These are phyloP conservation scores for Zoanthus sociatus DNA, from an alignment of 92 coral and sea anemone species.

Conservation along the genomic window DNA sequence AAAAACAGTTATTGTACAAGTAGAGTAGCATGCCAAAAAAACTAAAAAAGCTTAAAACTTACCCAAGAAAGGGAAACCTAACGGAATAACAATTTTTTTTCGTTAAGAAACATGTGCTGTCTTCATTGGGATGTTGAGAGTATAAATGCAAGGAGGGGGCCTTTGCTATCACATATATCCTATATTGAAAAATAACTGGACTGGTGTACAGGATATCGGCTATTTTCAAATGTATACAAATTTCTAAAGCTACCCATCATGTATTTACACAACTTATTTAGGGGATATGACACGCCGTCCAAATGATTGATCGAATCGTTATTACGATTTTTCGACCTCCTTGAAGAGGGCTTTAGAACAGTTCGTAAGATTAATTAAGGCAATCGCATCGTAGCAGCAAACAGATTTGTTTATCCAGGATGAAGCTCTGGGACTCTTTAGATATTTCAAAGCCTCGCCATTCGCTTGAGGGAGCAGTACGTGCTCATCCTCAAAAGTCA, in stretches of 20 bases:
- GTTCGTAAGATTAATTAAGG: constrained; percentile 69
- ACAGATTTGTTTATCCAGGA: constrained; percentile 47
- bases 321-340: constrained; percentile 86
- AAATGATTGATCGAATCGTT: constrained; percentile 83
- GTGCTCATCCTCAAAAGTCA: not conserved
- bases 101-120: constrained; percentile 23
- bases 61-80: constrained; percentile 1
- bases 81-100: not conserved
- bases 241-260: constrained; percentile 60
- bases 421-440: constrained; percentile 4
- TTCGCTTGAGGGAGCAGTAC: not conserved
- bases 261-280: constrained; percentile 78
- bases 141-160: constrained; percentile 44
- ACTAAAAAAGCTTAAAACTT: not conserved
- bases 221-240: constrained; percentile 72
- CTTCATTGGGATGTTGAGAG: not conserved
- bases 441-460: constrained; percentile 9
- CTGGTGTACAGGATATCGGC: constrained; percentile 44
- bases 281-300: constrained; percentile 64
- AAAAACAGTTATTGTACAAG: not conserved
- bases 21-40: not conserved
- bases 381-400: constrained; percentile 45
- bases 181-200: constrained; percentile 7
- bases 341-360: constrained; percentile 68
- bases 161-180: constrained; percentile 16